Evolutionary conservation across 2,888 invertebrate genomes (phyloP), one percentile per base, ranked within the genome.

Genomic region (Amphipoea oculea): DNA sequence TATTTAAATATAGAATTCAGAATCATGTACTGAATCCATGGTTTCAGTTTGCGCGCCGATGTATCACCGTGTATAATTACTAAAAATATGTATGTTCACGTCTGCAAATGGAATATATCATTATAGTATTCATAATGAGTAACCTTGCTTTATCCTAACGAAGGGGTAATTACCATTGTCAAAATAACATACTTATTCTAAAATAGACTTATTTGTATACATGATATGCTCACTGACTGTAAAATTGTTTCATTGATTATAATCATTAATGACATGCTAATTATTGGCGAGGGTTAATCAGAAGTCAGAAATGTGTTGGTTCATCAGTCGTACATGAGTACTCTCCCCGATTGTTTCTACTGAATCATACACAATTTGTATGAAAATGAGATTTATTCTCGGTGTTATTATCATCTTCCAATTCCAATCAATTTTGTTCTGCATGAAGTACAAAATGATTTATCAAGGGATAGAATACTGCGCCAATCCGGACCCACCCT

Each of bases 391-490:
- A 60, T 12, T 51, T n/a, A 65, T 76, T 65, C 42, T 81, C 14
- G 7, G 68, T 69, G 4, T 51, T 14, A 51, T 76, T 51, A 36
- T 69, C n/a, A n/a, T 81, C 11, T 69, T 70, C 0, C 57, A 81
- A 20, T 48, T 81, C 40, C 69, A 66, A 65, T 65, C 65, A 63
- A 66, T 51, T 40, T 14, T 77, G 36, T 40, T 54, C 20, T 81
- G 81, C n/a, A 54, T 83, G 4, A 71, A 83, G 29, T 81, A 83
- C 40, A 77, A 83, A 62, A 78, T 81, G 29, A 62, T 81, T 48
- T 57, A 54, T 45, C 60, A 78, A 71, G 78, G 83, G 1, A 0
- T 78, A 17, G 67, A 62, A 29, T 62, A 69, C 14, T 81, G 81
- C 4, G 12, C 51, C 3, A 36, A 83, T 54, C 81, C 81, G 9